Evolutionary conservation across 2,113 vertebrate species (phyloP), one percentile per base, ranked within the genome.

Genomic region (Oncorhynchus mykiss): DNA sequence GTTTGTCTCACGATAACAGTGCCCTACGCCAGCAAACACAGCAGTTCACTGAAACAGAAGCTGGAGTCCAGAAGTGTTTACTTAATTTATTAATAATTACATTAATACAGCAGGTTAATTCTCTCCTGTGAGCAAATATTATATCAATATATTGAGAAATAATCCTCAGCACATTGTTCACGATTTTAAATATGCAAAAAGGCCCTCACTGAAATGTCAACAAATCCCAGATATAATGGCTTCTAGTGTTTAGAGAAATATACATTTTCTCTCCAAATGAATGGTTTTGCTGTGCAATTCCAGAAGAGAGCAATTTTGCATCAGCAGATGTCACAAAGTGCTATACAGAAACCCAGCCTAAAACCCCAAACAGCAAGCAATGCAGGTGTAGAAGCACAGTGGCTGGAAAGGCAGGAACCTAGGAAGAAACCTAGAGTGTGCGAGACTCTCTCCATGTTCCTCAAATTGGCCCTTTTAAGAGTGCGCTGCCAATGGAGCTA

Each of bases 131-230:
- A 71, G 74, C 51, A 79, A 85, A 86, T 70, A 74, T n/a, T n/a
- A n/a, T n/a, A n/a, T n/a, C n/a, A n/a, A n/a, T n/a, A n/a, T n/a
- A n/a, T 72, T 60, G 71, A 74, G 85, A 78, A 49, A 70, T 69
- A 77, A 67, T 74, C 48, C 22, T 24, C 9, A 18, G 48, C 72
- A 22, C 65, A 54, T 74, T 70, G 65, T 80, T 16, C 11, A 13
- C 18, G 66, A 77, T 80, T 71, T 75, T 79, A 85, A 82, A 89
- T 84, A 72, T 76, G 68, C 82, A 82, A 85, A 82, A 84, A 51
- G 77, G 69, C 59, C 68, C 80, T 83, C 31, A 45, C 48, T 34
- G 60, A 77, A 66, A 69, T 13, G 78, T 68, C 75, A 82, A 80
- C 78, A 79, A 82, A 81, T 81, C 73, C 74, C 73, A 73, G 54